These are phyloP conservation scores for Theonella swinhoei DNA, from an alignment of 37 sponge, comb jelly and placozoan species.

Conservation along the genomic window DNA sequence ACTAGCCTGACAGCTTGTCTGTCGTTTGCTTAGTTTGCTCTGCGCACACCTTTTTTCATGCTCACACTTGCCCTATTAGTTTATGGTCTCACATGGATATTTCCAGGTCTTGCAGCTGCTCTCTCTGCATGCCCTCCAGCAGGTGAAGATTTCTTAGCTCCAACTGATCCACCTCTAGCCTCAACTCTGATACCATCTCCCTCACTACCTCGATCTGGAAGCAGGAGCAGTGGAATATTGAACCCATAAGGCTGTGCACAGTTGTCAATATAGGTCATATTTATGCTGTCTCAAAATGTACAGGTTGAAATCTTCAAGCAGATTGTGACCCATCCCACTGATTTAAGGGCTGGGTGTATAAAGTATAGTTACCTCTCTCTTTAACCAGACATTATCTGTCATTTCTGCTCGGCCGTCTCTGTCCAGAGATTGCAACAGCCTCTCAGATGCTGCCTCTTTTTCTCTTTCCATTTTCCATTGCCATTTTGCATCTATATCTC, in stretches of 20 bases:
- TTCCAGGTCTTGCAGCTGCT: conserved; percentile 18
- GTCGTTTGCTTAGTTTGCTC: no score
- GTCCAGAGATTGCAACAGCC: conserved; percentile 29
- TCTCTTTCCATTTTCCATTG: conserved; percentile 7
- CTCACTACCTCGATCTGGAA: conserved; percentile 35
- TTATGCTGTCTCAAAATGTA: no score
- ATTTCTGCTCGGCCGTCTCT: conserved; percentile 34
- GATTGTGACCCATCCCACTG: no score
- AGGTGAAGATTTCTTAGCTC: conserved; percentile 60
- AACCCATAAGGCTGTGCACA: no score
- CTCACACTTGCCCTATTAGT: no score
- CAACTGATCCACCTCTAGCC: conserved; percentile 22
- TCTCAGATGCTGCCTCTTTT: conserved; percentile 9
- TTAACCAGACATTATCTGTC: conserved; percentile 66
- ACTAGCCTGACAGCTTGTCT: no score
- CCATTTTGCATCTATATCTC: neutral
- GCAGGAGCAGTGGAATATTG: neutral
- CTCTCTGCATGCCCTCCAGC: conserved; percentile 5
- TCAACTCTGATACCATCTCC: conserved; percentile 10
- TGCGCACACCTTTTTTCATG: no score
- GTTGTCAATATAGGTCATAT: no score
- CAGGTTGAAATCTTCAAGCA: no score
- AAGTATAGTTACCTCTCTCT: conserved; percentile 44
- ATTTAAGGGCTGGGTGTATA: no score
- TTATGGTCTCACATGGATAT: neutral